Base-by-base conservation (phyloP, 1,140 invertebrate genomes). In the Cepaea nemoralis region DNA sequence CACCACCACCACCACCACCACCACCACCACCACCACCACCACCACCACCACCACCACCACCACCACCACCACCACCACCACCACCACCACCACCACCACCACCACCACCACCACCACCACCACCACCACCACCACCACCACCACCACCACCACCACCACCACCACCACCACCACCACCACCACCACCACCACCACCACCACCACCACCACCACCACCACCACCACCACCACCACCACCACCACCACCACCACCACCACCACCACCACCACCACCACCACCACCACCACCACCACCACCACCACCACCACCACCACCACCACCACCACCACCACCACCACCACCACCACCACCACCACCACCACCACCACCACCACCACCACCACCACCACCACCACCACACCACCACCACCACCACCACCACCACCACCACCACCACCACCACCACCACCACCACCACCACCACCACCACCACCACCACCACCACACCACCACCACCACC, bases 21-120 rank as follows among this genome's bases (percentile, higher is more conserved):
- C 66, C 66, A 19, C 66, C 66, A 69, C 19, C 66, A 19, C 66
- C 66, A 69, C 66, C 66, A 69, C 66, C 66, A 69, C 66, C 19
- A 69, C 66, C 19, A 69, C 66, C 66, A 19, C 66, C 66, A 69
- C 66, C 19, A 19, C 66, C 66, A 19, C 66, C 66, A 69, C 66
- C 66, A 19, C 19, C 19, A 19, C 66, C 19, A 69, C 66, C 66
- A 69, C 66, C 66, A 69, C 19, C 66, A 19, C 19, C 66, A 19
- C 66, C 19, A 19, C 66, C 66, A 69, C 66, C 19, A 69, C 66
- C 66, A 19, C 66, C 19, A 69, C 66, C 66, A 69, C 66, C 66
- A 16, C 16, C 19, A 16, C 16, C 66, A 16, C 14, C 66, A 16
- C 16, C 66, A 16, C 16, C 19, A 16, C 66, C 14, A 16, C 19